Evolutionary conservation across 2,113 vertebrate genomes (phyloP).

Genomic region (Oceanites oceanicus): DNA sequence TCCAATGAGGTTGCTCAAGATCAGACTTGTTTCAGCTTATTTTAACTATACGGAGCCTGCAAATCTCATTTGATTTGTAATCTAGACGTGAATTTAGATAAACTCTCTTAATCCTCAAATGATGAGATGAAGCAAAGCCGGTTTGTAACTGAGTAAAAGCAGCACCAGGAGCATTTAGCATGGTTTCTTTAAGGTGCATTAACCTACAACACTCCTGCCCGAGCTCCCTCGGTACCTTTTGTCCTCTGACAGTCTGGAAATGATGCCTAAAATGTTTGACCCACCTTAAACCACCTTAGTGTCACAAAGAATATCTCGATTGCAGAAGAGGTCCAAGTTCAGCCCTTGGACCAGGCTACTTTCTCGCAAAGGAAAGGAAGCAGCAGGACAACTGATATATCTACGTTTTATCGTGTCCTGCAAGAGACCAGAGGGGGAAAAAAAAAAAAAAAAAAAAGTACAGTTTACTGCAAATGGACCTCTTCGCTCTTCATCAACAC

Average conservation of each 20-base stretch:
- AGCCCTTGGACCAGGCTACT: neutral
- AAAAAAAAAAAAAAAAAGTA: neutral
- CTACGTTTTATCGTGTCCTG: neutral
- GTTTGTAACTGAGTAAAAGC: neutral
- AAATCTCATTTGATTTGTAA: neutral
- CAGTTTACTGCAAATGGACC: conserved; percentile 64
- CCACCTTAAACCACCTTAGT: accelerated
- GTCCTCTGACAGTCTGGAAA: neutral
- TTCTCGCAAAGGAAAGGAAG: neutral
- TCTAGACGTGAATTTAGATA: neutral
- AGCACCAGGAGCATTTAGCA: neutral
- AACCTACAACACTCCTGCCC: neutral
- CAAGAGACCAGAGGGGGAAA: neutral
- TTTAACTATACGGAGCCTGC: neutral
- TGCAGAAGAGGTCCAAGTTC: neutral
- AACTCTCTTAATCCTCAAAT: neutral
- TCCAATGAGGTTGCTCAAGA: neutral
- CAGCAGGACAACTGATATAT: neutral
- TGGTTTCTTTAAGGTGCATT: neutral
- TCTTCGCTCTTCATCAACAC: conserved; percentile 69
- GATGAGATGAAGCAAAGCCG: neutral
- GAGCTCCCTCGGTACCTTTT: neutral
- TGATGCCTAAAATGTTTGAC: accelerated
- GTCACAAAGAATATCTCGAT: accelerated
- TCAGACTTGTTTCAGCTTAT: neutral